Evolutionary conservation across 1,140 invertebrate genomes (phyloP).

Genomic region (Drosophila lacertosa): DNA sequence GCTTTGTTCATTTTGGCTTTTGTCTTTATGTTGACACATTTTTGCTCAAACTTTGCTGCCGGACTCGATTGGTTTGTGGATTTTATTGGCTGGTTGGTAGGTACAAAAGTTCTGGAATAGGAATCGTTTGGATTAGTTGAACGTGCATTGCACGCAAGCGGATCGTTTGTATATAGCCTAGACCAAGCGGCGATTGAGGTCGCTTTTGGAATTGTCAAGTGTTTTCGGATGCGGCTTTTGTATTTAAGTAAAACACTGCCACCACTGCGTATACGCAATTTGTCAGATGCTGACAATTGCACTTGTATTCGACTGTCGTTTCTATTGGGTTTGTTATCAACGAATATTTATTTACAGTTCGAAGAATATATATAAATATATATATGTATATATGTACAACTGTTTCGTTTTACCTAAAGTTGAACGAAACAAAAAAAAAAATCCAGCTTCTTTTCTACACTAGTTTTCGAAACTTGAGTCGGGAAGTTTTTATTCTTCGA

Average conservation of each 20-base stretch:
- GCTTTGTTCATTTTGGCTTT: conserved; percentile 47
- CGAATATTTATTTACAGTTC: conserved; percentile 54
- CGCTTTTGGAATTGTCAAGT: not conserved
- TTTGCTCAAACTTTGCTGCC: conserved; percentile 84
- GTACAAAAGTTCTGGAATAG: conserved; percentile 34
- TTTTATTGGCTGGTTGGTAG: conserved; percentile 31
- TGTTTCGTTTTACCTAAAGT: conserved; percentile 22
- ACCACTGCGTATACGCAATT: conserved; percentile 83
- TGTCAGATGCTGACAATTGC: conserved; percentile 60
- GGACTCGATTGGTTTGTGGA: conserved; percentile 75
- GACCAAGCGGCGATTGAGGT: conserved; percentile 50
- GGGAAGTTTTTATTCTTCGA: conserved; percentile 32
- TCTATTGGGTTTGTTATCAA: conserved; percentile 32
- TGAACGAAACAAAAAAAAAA: not conserved
- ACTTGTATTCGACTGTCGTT: conserved; percentile 60
- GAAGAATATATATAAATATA: conserved; percentile 24
- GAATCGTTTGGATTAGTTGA: not conserved
- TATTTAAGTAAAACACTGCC: conserved; percentile 84
- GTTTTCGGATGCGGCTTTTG: conserved; percentile 57
- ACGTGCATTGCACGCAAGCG: not conserved
- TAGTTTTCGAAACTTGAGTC: conserved; percentile 53
- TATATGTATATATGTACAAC: conserved; percentile 38
- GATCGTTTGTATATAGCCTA: conserved; percentile 31
- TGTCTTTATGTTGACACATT: conserved; percentile 84
- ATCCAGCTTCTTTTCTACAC: conserved; percentile 52